Percentiles rank a stretch among this genome's conserved stretches.
Evolutionary conservation across 2,888 invertebrate genomes (phyloP).

Genomic region (Deilephila porcellus): DNA sequence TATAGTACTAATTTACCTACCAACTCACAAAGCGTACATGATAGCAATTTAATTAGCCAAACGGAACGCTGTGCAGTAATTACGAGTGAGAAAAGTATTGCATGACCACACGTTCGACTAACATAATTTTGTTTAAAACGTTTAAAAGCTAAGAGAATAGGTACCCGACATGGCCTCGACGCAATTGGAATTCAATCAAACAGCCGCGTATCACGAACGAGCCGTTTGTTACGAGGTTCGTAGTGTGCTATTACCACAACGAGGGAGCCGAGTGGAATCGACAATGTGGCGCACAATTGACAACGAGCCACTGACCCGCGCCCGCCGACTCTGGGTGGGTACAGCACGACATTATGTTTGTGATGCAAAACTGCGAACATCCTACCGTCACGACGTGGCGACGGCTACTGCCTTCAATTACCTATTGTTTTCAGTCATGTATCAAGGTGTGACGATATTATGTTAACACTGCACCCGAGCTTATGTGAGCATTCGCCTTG

Average conservation of each 20-base stretch:
- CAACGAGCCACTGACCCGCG: slow-evolving; percentile 58
- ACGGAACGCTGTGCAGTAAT: slow-evolving; percentile 36
- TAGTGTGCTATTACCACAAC: slow-evolving; percentile 54
- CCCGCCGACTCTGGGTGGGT: slow-evolving; percentile 42
- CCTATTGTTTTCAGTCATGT: slow-evolving; percentile 17
- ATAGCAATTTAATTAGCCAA: slow-evolving; percentile 38
- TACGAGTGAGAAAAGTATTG: slow-evolving; percentile 50
- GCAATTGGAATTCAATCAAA: slow-evolving; percentile 66
- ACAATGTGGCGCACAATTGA: slow-evolving; percentile 61
- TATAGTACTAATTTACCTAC: slow-evolving; percentile 1
- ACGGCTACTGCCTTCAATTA: slow-evolving; percentile 6
- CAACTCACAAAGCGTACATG: slow-evolving; percentile 10
- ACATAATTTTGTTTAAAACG: slow-evolving; percentile 51
- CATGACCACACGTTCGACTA: slow-evolving; percentile 55
- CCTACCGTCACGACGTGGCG: slow-evolving; percentile 55
- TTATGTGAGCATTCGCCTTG: neutral
- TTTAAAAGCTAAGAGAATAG: slow-evolving; percentile 48
- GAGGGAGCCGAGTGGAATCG: slow-evolving; percentile 61
- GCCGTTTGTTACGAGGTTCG: slow-evolving; percentile 47
- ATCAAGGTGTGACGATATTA: neutral
- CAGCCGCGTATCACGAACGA: slow-evolving; percentile 39
- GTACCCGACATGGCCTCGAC: slow-evolving; percentile 50
- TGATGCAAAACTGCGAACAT: slow-evolving; percentile 74
- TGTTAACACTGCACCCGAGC: neutral
- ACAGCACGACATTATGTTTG: slow-evolving; percentile 63